These are phyloP conservation scores for Plusia festucae DNA, from an alignment of 2,888 invertebrate genomes.

Conservation along the genomic window DNA sequence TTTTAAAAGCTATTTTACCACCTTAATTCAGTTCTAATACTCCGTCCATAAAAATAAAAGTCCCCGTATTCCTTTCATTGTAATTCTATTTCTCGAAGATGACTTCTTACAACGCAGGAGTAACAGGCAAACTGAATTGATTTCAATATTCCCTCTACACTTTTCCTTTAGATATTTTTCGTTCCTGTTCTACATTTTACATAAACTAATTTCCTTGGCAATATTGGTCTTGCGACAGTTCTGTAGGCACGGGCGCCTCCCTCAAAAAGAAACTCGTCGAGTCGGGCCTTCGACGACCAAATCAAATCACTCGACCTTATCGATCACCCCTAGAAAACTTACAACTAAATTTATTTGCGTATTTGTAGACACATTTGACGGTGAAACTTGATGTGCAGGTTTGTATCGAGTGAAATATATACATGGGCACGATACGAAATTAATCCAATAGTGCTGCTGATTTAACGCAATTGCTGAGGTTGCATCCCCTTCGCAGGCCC, in stretches of 20 bases:
- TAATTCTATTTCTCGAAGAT: constrained; percentile 73
- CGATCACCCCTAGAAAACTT: constrained; percentile 84
- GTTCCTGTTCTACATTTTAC: constrained; percentile 88
- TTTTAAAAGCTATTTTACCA: constrained; percentile 18
- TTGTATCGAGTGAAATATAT: constrained; percentile 53
- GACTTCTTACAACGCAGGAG: constrained; percentile 73
- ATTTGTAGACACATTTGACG: constrained; percentile 60
- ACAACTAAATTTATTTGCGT: constrained; percentile 81
- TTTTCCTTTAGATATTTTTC: constrained; percentile 85
- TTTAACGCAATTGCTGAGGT: constrained; percentile 88
- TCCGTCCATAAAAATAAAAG: constrained; percentile 48
- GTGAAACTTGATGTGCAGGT: constrained; percentile 33
- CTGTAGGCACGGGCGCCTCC: constrained; percentile 83
- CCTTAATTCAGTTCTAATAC: constrained; percentile 45
- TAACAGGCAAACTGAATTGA: constrained; percentile 80
- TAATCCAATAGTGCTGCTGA: constrained; percentile 86
- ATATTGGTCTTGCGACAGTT: constrained; percentile 88
- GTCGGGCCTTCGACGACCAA: constrained; percentile 82
- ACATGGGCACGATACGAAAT: constrained; percentile 71
- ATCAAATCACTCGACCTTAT: constrained; percentile 88
- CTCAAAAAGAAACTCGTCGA: constrained; percentile 84
- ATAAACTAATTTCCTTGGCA: constrained; percentile 89
- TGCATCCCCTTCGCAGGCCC: constrained; percentile 79
- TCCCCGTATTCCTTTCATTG: constrained; percentile 58
- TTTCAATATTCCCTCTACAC: constrained; percentile 83